Conservation (phyloP, 2,888 invertebrate species). For the Leucozona laternaria region DNA sequence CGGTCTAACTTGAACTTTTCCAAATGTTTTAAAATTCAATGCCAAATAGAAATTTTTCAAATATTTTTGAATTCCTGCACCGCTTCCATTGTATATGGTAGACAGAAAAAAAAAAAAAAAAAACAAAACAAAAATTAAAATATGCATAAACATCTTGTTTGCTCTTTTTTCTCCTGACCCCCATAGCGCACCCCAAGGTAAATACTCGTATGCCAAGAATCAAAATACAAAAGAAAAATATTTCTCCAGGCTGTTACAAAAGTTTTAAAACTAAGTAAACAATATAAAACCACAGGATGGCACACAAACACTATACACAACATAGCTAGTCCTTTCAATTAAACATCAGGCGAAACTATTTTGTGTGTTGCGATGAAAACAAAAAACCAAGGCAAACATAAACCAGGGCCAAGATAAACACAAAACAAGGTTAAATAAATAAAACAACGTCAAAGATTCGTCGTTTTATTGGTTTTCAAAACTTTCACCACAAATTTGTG, state of each 20-base stretch:
- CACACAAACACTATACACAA: constrained; percentile 4
- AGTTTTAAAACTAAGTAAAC: constrained; percentile 70
- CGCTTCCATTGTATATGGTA: background rate
- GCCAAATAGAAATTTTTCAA: constrained; percentile 1
- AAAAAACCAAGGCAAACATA: background rate
- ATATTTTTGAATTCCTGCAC: constrained; percentile 18
- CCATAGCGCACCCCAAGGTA: constrained; percentile 32
- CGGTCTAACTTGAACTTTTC: background rate
- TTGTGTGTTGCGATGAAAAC: constrained; percentile 18
- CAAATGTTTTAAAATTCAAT: background rate
- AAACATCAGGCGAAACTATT: constrained; percentile 32
- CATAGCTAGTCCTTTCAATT: constrained; percentile 17
- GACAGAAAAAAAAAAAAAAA: background rate
- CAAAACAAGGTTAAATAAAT: constrained; percentile 74
- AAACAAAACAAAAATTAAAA: constrained; percentile 16
- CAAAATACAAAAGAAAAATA: constrained; percentile 20
- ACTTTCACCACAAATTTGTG: constrained; percentile 45
- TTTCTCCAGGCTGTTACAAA: constrained; percentile 54
- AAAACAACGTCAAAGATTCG: constrained; percentile 37
- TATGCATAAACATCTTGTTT: constrained; percentile 32
- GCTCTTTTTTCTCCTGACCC: constrained; percentile 25
- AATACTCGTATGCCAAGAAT: constrained; percentile 41
- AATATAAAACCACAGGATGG: constrained; percentile 72
- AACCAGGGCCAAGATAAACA: constrained; percentile 71
- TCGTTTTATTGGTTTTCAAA: constrained; percentile 54